Percentiles rank a stretch among this genome's conserved stretches.
Conservation (phyloP, 1,140 invertebrate genomes). For the Acromyrmex heyeri region DNA sequence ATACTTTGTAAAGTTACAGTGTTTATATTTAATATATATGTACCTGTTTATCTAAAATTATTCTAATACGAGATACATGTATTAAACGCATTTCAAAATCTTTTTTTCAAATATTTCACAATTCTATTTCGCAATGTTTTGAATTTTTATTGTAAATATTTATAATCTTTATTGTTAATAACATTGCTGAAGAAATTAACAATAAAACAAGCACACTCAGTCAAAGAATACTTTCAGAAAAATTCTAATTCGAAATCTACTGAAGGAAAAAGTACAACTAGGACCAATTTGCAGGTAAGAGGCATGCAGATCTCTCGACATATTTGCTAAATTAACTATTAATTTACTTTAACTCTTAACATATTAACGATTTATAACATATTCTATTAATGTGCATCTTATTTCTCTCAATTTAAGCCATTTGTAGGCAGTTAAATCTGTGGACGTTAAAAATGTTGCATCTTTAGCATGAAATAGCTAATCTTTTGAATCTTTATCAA, state of each 20-base stretch:
- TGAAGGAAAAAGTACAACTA: constrained; percentile 69
- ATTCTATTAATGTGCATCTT: background rate
- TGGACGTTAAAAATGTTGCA: constrained; percentile 6
- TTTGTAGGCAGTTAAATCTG: background rate
- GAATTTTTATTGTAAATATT: background rate
- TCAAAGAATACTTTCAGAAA: constrained; percentile 78
- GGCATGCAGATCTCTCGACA: background rate
- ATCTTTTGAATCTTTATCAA: background rate
- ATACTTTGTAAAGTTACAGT: background rate
- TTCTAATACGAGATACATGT: background rate
- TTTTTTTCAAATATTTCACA: background rate
- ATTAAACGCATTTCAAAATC: background rate
- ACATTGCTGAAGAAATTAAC: background rate
- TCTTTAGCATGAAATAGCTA: constrained; percentile 28
- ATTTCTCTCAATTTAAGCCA: background rate
- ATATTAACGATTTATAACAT: constrained; percentile 43
- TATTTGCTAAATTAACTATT: constrained; percentile 10
- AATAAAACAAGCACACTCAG: background rate
- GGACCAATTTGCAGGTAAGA: constrained; percentile 77
- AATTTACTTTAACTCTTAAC: constrained; percentile 31
- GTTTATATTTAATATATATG: background rate
- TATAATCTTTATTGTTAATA: background rate
- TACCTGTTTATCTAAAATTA: constrained; percentile 5
- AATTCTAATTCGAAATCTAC: constrained; percentile 74
- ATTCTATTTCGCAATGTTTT: background rate